Evolutionary conservation across 2,888 invertebrate genomes (phyloP).

Genomic region (Drosophila anomelani): DNA sequence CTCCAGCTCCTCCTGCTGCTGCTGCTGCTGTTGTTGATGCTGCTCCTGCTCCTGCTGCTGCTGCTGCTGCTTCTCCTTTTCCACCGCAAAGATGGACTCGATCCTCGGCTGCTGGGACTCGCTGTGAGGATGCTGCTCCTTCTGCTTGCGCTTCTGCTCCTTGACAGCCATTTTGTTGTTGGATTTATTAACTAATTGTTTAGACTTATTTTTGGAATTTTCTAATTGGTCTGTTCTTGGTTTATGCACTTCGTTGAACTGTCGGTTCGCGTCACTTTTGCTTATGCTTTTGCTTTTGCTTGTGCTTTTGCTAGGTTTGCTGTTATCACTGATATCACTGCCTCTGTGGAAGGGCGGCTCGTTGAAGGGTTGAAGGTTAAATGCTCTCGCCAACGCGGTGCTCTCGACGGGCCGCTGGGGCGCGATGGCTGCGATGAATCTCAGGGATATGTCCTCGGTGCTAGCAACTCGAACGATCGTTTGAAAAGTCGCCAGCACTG

Average conservation of each 20-base stretch:
- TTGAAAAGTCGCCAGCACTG: conserved; percentile 85
- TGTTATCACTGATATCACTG: conserved; percentile 64
- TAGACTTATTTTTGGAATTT: conserved; percentile 73
- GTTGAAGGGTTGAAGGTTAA: conserved; percentile 65
- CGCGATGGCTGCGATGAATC: conserved; percentile 81
- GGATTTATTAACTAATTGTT: conserved; percentile 53
- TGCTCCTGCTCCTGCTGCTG: neutral
- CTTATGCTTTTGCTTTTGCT: conserved; percentile 50
- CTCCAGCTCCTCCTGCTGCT: conserved; percentile 2
- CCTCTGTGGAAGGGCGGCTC: conserved; percentile 54
- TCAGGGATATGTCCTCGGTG: conserved; percentile 84
- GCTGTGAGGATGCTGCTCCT: conserved; percentile 43
- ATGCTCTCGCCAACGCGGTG: conserved; percentile 66
- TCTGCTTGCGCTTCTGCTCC: conserved; percentile 45
- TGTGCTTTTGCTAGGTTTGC: conserved; percentile 42
- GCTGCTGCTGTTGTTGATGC: neutral
- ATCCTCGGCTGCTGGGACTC: conserved; percentile 46
- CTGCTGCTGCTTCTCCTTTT: neutral
- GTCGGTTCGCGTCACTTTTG: conserved; percentile 70
- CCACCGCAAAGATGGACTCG: conserved; percentile 55
- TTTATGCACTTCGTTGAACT: conserved; percentile 77
- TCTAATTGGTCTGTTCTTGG: conserved; percentile 80
- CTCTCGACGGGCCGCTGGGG: conserved; percentile 49
- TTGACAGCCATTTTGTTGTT: conserved; percentile 49
- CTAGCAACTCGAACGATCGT: conserved; percentile 85